A percentile compares a stretch with the other conserved stretches of the same genome.
These are phyloP conservation scores for Caenorhabditis macrosperma DNA, from an alignment of 2,888 invertebrate genomes.

Conservation along the genomic window DNA sequence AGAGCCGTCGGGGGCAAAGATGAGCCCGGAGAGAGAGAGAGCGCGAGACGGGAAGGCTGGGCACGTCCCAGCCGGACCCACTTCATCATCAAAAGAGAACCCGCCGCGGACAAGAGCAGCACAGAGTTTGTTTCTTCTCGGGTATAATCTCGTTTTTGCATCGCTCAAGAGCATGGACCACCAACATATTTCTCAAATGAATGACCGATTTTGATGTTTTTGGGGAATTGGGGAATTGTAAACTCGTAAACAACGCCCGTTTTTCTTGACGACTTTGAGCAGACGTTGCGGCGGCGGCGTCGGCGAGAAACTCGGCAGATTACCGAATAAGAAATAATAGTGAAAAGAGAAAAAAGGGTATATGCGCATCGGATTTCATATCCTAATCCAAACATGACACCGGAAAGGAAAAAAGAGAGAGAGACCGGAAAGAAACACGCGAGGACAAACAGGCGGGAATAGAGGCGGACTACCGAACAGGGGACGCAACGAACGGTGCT, in stretches of 20 bases:
- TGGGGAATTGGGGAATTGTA: slow-evolving; percentile 43
- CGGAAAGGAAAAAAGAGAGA: slow-evolving; percentile 21
- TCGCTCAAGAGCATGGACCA: slow-evolving; percentile 9
- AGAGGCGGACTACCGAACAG: slow-evolving; percentile 27
- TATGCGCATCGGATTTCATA: slow-evolving; percentile 4
- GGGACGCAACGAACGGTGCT: slow-evolving; percentile 7
- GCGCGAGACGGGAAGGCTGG: no score
- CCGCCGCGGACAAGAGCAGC: slow-evolving; percentile 22
- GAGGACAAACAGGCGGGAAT: slow-evolving; percentile 12
- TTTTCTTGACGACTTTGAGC: neutral
- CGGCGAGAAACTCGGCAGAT: slow-evolving; percentile 2
- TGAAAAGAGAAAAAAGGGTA: slow-evolving; percentile 12
- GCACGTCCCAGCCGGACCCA: slow-evolving; percentile 15
- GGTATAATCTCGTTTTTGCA: slow-evolving; percentile 52
- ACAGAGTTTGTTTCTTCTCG: slow-evolving; percentile 21
- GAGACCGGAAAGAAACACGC: slow-evolving; percentile 13
- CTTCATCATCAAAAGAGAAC: slow-evolving; percentile 58
- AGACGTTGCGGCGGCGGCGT: neutral
- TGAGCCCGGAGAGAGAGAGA: slow-evolving; percentile 31
- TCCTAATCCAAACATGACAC: slow-evolving; percentile 55
- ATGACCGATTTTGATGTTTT: slow-evolving; percentile 30
- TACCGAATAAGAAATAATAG: neutral
- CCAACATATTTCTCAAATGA: slow-evolving; percentile 8
- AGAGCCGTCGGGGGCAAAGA: slow-evolving; percentile 43
- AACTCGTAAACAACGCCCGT: slow-evolving; percentile 7